Percentiles rank a stretch among this genome's conserved stretches.
phyloP scores from a whole-genome alignment of 2,888 invertebrate species.

The Eumacrocentrus americanus region DNA sequence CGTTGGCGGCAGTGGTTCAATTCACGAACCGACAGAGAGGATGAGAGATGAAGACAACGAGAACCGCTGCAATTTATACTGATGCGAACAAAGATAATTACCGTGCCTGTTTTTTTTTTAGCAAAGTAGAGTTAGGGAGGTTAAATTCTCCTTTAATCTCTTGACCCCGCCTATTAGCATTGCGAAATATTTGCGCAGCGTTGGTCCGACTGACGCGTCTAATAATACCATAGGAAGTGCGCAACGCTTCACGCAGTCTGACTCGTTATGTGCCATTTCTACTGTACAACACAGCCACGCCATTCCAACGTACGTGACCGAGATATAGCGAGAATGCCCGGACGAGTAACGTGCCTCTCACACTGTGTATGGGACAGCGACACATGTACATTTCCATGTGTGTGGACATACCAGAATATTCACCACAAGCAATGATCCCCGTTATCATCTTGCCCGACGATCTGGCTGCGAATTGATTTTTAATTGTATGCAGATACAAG shows the following conservation, averaged over 20 bases:
- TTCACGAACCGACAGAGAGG: constrained; percentile 23
- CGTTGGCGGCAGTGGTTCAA: constrained; percentile 6
- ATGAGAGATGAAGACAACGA: constrained; percentile 28
- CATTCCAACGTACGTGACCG: constrained; percentile 33
- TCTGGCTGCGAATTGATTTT: not conserved
- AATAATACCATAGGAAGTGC: constrained; percentile 38
- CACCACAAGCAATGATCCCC: not conserved
- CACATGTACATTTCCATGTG: constrained; percentile 5
- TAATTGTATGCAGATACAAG: not conserved
- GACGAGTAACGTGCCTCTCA: constrained; percentile 5
- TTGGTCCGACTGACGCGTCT: constrained; percentile 32
- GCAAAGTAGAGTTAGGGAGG: constrained; percentile 30
- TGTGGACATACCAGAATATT: not conserved
- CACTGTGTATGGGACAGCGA: not conserved
- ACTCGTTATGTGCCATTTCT: constrained; percentile 42
- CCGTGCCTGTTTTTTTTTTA: constrained; percentile 40
- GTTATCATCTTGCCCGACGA: not conserved
- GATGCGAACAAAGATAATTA: constrained; percentile 52
- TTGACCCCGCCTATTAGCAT: constrained; percentile 18
- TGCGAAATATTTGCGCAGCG: constrained; percentile 36
- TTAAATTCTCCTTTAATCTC: constrained; percentile 3
- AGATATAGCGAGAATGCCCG: constrained; percentile 34
- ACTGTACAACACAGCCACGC: constrained; percentile 27
- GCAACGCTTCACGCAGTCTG: constrained; percentile 16
- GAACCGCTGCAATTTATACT: constrained; percentile 47